Evolutionary conservation across 2,113 vertebrate genomes (phyloP).

Genomic region (Corythoichthys haematopterus): DNA sequence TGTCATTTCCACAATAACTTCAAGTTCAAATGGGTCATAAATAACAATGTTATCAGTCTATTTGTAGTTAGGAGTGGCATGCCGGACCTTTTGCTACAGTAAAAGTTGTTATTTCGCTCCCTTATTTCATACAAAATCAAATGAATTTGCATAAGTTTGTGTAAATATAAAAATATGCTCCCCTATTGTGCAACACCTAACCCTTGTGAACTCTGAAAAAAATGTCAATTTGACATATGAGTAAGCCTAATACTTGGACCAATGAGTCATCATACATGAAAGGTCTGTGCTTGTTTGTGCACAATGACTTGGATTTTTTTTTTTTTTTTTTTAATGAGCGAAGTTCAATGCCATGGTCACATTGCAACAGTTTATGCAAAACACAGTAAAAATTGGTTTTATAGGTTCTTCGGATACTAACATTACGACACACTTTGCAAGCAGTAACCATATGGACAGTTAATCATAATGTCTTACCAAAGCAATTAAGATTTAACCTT

Average conservation of each 20-base stretch:
- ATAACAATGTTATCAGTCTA: neutral
- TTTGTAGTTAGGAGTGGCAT: neutral
- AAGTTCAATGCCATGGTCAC: slow-evolving; percentile 27
- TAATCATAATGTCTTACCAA: neutral
- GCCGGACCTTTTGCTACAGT: neutral
- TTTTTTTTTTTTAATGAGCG: neutral
- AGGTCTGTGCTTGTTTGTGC: neutral
- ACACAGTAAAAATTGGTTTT: neutral
- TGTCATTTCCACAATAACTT: neutral
- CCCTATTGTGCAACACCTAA: neutral
- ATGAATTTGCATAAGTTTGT: too few species aligned
- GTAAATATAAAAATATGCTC: neutral
- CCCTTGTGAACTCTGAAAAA: neutral
- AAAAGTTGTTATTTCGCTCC: neutral
- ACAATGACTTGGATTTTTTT: neutral
- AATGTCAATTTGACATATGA: neutral
- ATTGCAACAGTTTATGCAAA: neutral
- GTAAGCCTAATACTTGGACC: neutral
- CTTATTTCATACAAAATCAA: neutral
- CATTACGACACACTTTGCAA: neutral
- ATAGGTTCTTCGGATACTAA: neutral
- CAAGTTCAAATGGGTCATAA: neutral
- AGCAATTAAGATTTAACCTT: neutral
- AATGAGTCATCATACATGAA: neutral
- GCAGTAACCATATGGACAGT: neutral